Percentiles rank a stretch among this genome's conserved stretches.
These are phyloP conservation scores for Perca flavescens DNA, from an alignment of 2,113 vertebrate species.

Conservation along the genomic window DNA sequence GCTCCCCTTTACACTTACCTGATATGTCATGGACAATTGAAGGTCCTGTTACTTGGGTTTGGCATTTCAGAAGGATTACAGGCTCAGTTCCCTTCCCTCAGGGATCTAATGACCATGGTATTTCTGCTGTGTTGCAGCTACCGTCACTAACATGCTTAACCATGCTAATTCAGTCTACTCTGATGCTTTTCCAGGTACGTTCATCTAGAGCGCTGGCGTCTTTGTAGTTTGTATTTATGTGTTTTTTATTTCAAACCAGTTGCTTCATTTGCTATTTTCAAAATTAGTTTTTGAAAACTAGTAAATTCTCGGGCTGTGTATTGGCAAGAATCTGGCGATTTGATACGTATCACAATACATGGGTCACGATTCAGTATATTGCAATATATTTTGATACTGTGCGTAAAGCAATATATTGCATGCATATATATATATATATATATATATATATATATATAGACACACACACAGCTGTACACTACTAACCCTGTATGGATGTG, in stretches of 20 bases:
- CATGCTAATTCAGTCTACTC: neutral
- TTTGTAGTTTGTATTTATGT: neutral
- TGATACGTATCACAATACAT: too few relatives aligned
- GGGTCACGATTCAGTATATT: too few relatives aligned
- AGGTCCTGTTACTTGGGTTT: constrained; percentile 40
- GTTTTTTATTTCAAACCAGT: neutral
- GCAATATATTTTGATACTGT: too few relatives aligned
- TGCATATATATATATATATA: too few relatives aligned
- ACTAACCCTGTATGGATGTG: too few relatives aligned
- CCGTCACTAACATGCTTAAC: neutral
- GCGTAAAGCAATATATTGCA: too few relatives aligned
- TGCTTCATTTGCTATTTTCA: neutral
- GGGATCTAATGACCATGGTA: constrained; percentile 19
- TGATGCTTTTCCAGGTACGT: neutral
- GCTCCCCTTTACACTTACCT: constrained; percentile 20
- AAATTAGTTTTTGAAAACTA: neutral
- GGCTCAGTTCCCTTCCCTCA: constrained; percentile 9
- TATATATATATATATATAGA: too few relatives aligned
- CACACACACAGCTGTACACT: too few relatives aligned
- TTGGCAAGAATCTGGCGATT: too few relatives aligned
- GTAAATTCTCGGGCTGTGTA: too few relatives aligned
- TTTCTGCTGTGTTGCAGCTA: constrained; percentile 27
- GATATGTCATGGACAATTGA: constrained; percentile 36
- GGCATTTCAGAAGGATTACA: constrained; percentile 41
- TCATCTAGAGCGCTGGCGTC: neutral